Base-by-base conservation (phyloP, 2,888 invertebrate genomes). In the Pandemis heparana region DNA sequence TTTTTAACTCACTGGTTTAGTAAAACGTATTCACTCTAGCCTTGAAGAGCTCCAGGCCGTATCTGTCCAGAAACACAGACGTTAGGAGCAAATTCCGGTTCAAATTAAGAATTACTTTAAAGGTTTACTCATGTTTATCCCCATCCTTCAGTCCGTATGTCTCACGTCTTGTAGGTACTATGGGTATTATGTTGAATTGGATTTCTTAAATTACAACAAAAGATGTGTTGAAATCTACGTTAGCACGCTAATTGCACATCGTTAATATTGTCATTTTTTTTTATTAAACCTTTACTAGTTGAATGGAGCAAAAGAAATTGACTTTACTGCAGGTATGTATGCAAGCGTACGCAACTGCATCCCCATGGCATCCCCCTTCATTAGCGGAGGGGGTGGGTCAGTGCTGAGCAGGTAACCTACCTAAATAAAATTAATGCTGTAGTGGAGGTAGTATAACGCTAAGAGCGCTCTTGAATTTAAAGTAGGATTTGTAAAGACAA, bases 261-360 rank as follows among this genome's bases (percentile, higher is more conserved):
- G 51, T 8, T 51, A n/a, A n/a, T n/a, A 18, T 5, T 51, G 16
- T 7, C 2, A 18, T 0, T 8, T 66, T 51, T 65, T 16, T n/a
- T 5, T 56, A 7, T 53, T 12, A 18, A 2, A 14, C n/a, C n/a
- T 71, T 60, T 10, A 10, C 43, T 71, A 41, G 14, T 64, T 60
- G 14, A 51, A 51, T 48, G 46, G 9, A 38, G 46, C 38, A 62
- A 12, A 51, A 62, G 62, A 32, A 71, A 69, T 60, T 60, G 38
- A 23, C 38, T 23, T 16, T 39, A 61, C 39, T 39, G 61, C 39
- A 14, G 51, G 51, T 53, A 61, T 61, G 64, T 53, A 65, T 61
- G 43, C 41, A 56, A 70, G 61, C 18, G 69, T 60, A 74, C 60
- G 64, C 59, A 23, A 66, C 66, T 66, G 65, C 60, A 60, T 32